A percentile compares a stretch with the other conserved stretches of the same genome.
These are phyloP conservation scores for Exocentrus adspersus DNA, from an alignment of 2,888 invertebrate genomes.

Conservation along the genomic window DNA sequence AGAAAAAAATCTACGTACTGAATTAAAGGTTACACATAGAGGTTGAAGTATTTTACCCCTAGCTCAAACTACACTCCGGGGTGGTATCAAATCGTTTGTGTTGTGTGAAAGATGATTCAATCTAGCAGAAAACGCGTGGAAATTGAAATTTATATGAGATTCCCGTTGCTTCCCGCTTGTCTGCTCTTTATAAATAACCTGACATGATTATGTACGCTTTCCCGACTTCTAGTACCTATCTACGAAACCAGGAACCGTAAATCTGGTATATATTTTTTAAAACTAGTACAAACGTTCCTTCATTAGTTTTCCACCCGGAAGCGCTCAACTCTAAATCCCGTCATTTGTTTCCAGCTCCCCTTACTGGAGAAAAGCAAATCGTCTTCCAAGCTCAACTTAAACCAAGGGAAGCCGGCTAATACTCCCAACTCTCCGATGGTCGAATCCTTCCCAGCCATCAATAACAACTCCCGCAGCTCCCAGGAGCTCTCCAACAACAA, in stretches of 20 bases:
- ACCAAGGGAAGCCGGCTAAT: constrained; percentile 54
- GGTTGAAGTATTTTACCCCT: background rate
- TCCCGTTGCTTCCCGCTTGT: background rate
- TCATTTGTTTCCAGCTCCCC: constrained; percentile 55
- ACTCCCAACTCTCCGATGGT: constrained; percentile 57
- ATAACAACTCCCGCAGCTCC: constrained; percentile 58
- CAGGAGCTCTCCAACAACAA: constrained; percentile 58
- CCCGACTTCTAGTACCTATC: no score
- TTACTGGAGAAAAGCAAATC: constrained; percentile 60
- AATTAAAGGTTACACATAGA: no score
- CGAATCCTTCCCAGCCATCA: constrained; percentile 60
- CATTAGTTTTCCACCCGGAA: background rate
- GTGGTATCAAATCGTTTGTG: background rate
- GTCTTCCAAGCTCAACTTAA: constrained; percentile 57
- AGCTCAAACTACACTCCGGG: background rate
- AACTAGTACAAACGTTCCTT: no score
- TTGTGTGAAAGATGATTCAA: background rate
- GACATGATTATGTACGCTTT: background rate
- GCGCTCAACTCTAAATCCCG: no score
- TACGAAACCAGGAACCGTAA: no score
- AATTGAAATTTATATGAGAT: background rate
- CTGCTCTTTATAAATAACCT: background rate
- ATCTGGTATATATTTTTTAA: no score
- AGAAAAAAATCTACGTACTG: no score
- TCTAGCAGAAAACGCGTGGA: background rate